phyloP scores from a whole-genome alignment of 1,140 invertebrate species.

The Vollenhovia emeryi region DNA sequence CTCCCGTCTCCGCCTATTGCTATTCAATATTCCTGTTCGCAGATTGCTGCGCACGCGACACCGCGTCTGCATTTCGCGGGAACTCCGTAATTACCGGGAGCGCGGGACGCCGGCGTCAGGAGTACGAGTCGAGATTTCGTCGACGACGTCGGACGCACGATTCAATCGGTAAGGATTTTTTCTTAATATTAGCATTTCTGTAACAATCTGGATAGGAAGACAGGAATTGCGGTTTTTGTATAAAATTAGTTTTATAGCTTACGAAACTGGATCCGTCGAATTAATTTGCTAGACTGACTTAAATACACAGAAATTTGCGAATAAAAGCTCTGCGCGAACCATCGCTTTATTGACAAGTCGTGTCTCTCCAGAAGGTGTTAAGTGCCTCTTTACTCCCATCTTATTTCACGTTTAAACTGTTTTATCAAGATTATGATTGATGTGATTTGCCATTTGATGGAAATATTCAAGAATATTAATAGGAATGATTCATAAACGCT shows the following conservation, averaged over 20 bases:
- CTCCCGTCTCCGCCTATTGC: neutral
- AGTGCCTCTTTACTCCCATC: neutral
- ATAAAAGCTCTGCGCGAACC: neutral
- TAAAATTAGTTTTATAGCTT: neutral
- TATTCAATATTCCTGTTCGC: constrained; percentile 11
- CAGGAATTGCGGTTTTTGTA: no score
- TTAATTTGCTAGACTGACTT: neutral
- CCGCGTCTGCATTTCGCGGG: constrained; percentile 15
- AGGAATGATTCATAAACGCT: neutral
- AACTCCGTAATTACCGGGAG: constrained; percentile 41
- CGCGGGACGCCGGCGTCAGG: constrained; percentile 9
- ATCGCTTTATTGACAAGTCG: neutral
- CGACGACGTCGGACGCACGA: neutral
- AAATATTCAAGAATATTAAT: neutral
- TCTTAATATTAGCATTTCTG: neutral
- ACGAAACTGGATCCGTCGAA: neutral
- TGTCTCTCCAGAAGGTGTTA: neutral
- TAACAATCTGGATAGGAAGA: neutral
- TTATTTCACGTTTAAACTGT: neutral
- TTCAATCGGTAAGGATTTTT: neutral
- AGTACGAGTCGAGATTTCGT: constrained; percentile 62
- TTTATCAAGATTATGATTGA: neutral
- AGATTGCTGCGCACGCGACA: constrained; percentile 31
- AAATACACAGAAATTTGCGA: neutral
- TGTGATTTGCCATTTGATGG: neutral